A percentile compares a stretch with the other conserved stretches of the same genome.
phyloP scores from a whole-genome alignment of 2,113 vertebrate species.

The Thalassoma bifasciatum region DNA sequence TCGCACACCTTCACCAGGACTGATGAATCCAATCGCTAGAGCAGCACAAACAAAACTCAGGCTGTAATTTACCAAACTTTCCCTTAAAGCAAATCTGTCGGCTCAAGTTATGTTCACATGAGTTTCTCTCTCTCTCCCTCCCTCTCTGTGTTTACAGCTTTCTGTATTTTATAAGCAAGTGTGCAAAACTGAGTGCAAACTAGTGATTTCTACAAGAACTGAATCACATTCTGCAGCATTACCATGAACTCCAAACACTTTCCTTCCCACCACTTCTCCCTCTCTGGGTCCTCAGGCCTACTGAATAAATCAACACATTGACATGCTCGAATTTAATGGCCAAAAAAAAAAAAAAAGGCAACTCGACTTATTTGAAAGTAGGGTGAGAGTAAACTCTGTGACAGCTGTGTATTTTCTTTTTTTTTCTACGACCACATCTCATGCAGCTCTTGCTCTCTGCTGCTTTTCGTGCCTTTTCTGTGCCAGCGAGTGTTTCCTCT shows the following conservation, averaged over 20 bases:
- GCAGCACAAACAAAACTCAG: not conserved
- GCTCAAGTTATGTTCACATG: not conserved
- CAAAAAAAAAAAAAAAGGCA: constrained; percentile 22
- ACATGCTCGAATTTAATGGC: constrained; percentile 35
- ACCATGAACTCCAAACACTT: not conserved
- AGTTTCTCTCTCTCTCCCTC: not conserved
- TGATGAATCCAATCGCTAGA: not conserved
- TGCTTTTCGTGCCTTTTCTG: constrained; percentile 14
- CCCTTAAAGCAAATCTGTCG: not conserved
- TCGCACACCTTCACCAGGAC: not conserved
- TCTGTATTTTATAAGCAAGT: not conserved
- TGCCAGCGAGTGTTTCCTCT: constrained; percentile 20
- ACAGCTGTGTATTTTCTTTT: constrained; percentile 30
- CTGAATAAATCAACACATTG: constrained; percentile 43
- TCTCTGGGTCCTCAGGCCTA: constrained; percentile 1
- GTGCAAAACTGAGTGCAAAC: not conserved
- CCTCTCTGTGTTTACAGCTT: not conserved
- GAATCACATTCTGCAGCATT: constrained; percentile 24
- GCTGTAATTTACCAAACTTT: not conserved
- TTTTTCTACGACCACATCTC: constrained; percentile 9
- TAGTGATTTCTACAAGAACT: constrained; percentile 3
- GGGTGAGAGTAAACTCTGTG: constrained; percentile 26
- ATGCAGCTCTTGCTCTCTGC: not conserved
- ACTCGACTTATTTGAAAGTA: constrained; percentile 22
- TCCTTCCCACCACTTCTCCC: constrained; percentile 4